Base-by-base conservation (phyloP, 1,140 invertebrate genomes). In the Halesus radiatus region DNA sequence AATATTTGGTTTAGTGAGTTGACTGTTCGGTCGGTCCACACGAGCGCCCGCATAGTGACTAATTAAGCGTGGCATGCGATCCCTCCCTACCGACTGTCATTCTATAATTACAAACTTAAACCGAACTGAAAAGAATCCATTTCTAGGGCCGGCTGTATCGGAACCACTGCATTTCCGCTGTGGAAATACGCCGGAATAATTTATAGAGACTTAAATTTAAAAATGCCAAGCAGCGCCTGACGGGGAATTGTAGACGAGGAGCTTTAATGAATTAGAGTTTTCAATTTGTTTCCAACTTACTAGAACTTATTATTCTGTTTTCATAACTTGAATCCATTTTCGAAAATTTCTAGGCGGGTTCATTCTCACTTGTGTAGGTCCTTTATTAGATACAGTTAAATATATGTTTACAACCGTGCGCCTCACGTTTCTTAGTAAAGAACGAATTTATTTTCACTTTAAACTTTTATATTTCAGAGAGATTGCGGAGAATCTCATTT, bases 151-250 rank as follows among this genome's bases (percentile, higher is more conserved):
- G 23, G 15, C 4, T 64, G 60, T 29, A 64, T 56, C 60, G 60
- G 60, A 64, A 64, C 60, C 23, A 23, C 60, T 64, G 60, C 23
- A 64, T 64, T 64, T 64, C 60, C 60, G 60, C 23, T 64, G 18
- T 23, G 23, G 23, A 64, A 64, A 64, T 64, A 64, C 60, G 23
- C 23, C 23, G 60, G 7, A 45, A 13, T 45, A 45, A 45, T 45
- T 45, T 56, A 56, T 56, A 18, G 54, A 56, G n/a, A 56, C 54
- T 56, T 56, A 56, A 20, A 56, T 22, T 56, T 56, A 56, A 56
- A 56, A 56, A 56, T 56, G 22, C 18, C 54, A 3, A 0, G n/a
- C 22, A 56, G 16, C 22, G 54, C n/a, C n/a, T 22, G 54, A 18
- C 54, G 22, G 54, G 54, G 54, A 56, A 56, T 56, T 56, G 54